A percentile compares a stretch with the other conserved stretches of the same genome.
Conservation (phyloP, 2,113 vertebrate genomes). For the Epinephelus lanceolatus region DNA sequence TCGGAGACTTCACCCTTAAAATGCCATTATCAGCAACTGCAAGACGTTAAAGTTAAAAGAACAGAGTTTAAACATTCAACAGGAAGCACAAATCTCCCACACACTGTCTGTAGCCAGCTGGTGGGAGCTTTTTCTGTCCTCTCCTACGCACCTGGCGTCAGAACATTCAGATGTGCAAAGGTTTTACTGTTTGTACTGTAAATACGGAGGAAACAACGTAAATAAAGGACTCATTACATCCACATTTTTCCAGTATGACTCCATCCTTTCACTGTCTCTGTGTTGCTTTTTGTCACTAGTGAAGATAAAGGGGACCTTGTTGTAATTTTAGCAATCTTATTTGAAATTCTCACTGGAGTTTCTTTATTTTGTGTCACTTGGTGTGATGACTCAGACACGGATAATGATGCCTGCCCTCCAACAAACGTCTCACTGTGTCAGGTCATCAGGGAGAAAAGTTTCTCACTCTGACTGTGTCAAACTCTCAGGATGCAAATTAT, state of each 20-base stretch:
- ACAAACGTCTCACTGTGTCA: conserved; percentile 50
- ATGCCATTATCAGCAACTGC: conserved; percentile 14
- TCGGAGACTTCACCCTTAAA: neutral
- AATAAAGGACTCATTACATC: neutral
- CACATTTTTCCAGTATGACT: neutral
- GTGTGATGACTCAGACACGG: conserved; percentile 42
- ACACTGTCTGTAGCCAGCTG: conserved; percentile 71
- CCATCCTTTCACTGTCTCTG: neutral
- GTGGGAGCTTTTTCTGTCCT: conserved; percentile 72
- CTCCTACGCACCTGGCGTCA: conserved; percentile 71
- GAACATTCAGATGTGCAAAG: conserved; percentile 69
- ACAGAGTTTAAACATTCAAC: conserved; percentile 44
- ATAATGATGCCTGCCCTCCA: conserved; percentile 25
- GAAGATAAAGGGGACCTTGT: neutral
- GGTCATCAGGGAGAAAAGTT: conserved; percentile 50
- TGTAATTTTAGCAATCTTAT: neutral
- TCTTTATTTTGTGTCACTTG: conserved; percentile 29
- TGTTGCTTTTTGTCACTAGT: neutral
- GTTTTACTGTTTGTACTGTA: conserved; percentile 47
- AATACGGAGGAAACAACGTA: conserved; percentile 16
- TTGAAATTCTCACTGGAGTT: conserved; percentile 2
- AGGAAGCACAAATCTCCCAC: conserved; percentile 73
- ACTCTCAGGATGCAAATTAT: conserved; percentile 11
- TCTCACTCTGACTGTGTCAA: conserved; percentile 34
- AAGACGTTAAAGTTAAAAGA: conserved; percentile 40